Conservation (phyloP, 2,888 invertebrate genomes). For the Coleophora flavipennella region DNA sequence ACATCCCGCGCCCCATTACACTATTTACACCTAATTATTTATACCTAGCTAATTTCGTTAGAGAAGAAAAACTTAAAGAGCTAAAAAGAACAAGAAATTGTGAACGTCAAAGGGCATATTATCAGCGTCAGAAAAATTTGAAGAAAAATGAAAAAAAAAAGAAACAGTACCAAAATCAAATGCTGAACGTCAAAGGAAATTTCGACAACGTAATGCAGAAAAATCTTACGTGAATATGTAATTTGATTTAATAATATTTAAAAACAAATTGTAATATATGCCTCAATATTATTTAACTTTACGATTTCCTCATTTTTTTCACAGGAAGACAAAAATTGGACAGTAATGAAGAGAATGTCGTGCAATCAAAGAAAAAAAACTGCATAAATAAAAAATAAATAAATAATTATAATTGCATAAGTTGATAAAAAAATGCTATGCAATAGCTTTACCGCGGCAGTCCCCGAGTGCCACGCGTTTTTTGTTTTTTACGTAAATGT, state of each 20-base stretch:
- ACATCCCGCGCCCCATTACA: no score
- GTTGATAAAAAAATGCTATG: no score
- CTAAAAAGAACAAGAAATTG: conserved; percentile 21
- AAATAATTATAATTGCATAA: no score
- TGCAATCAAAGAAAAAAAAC: no score
- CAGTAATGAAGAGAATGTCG: conserved; percentile 24
- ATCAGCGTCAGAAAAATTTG: conserved; percentile 18
- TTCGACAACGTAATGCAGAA: conserved; percentile 26
- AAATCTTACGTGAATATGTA: conserved; percentile 22
- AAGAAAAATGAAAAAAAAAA: conserved; percentile 22
- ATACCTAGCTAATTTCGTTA: conserved; percentile 18
- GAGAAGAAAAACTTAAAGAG: conserved; percentile 20
- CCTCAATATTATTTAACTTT: conserved; percentile 21
- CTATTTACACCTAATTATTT: no score
- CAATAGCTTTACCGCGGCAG: no score
- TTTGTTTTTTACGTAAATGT: no score
- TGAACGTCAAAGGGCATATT: conserved; percentile 23
- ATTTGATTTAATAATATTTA: conserved; percentile 26
- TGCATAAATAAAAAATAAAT: no score
- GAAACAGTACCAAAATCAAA: conserved; percentile 22
- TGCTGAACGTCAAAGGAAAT: conserved; percentile 27
- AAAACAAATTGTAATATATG: conserved; percentile 22
- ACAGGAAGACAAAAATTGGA: conserved; percentile 21
- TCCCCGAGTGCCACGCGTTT: no score
- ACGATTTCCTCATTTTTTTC: no score